A percentile compares a stretch with the other conserved stretches of the same genome.
These are phyloP conservation scores for Smittia aterrima DNA, from an alignment of 2,888 invertebrate species.

Conservation along the genomic window DNA sequence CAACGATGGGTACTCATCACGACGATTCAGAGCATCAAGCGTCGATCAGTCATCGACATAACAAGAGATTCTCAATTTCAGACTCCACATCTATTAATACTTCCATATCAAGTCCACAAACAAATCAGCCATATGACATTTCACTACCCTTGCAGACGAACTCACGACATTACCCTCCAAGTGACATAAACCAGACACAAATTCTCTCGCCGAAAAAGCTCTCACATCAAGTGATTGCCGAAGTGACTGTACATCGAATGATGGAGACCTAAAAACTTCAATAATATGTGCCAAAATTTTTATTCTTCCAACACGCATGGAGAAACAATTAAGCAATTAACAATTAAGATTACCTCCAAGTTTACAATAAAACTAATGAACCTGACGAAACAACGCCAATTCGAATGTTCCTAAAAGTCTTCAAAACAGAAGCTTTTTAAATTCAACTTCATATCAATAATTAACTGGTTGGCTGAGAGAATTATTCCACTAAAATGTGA, in stretches of 20 bases:
- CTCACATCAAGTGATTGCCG: conserved; percentile 68
- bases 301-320: neutral
- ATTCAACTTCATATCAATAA: neutral
- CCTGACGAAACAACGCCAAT: neutral
- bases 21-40: conserved; percentile 76
- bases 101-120: conserved; percentile 55
- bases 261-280: conserved; percentile 61
- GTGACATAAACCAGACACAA: conserved; percentile 53
- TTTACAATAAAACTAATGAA: neutral
- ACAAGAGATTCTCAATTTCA: conserved; percentile 57
- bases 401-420: conserved; percentile 2
- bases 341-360: conserved; percentile 30
- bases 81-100: conserved; percentile 60
- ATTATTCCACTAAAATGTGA: neutral
- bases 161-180: conserved; percentile 19
- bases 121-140: conserved; percentile 46
- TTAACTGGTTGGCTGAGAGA: too few relatives aligned
- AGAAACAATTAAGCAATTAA: conserved; percentile 5
- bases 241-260: conserved; percentile 85
- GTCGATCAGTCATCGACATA: conserved; percentile 44
- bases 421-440: neutral
- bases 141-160: neutral
- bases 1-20: conserved; percentile 80
- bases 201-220: conserved; percentile 58
- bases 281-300: conserved; percentile 22